These are phyloP conservation scores for Paedocypris sp. DNA, from an alignment of 2,113 vertebrate species.

Conservation along the genomic window DNA sequence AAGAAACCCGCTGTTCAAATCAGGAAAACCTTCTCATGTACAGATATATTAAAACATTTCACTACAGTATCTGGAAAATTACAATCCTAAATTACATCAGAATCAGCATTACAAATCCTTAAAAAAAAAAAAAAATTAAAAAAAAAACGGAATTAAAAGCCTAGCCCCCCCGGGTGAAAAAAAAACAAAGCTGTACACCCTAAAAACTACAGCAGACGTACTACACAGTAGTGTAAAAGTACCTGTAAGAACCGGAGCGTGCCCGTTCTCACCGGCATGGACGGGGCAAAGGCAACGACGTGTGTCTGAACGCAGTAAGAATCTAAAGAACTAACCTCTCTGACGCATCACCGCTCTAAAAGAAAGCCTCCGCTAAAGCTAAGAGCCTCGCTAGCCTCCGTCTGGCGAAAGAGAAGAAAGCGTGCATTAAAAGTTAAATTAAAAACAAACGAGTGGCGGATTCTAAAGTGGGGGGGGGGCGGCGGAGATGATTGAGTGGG, in stretches of 20 bases:
- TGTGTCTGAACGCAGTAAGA: too few relatives aligned
- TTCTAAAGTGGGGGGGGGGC: neutral
- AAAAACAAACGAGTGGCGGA: conserved; percentile 2
- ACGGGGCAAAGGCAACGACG: conserved; percentile 47
- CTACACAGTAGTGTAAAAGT: conserved; percentile 60
- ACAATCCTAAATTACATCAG: conserved; percentile 61
- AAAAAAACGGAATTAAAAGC: conserved; percentile 38
- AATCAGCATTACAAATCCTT: conserved; percentile 45
- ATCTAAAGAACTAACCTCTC: too few relatives aligned
- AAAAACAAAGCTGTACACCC: conserved; percentile 39
- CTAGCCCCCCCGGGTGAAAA: conserved; percentile 37
- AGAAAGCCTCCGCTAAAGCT: neutral
- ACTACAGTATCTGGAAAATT: conserved; percentile 64
- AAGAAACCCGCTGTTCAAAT: conserved; percentile 64
- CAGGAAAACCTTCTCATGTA: conserved; percentile 56
- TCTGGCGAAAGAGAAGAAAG: conserved; percentile 30
- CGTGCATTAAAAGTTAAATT: conserved; percentile 21
- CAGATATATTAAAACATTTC: conserved; percentile 67
- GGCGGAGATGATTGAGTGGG: conserved; percentile 4
- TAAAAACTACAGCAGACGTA: conserved; percentile 46
- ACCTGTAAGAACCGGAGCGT: conserved; percentile 65
- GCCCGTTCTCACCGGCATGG: conserved; percentile 40
- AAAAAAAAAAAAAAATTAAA: conserved; percentile 30
- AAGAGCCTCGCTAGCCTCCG: conserved; percentile 15
- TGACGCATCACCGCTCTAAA: neutral